Conservation (phyloP, 2,888 invertebrate genomes). For the Ochropacha duplaris region DNA sequence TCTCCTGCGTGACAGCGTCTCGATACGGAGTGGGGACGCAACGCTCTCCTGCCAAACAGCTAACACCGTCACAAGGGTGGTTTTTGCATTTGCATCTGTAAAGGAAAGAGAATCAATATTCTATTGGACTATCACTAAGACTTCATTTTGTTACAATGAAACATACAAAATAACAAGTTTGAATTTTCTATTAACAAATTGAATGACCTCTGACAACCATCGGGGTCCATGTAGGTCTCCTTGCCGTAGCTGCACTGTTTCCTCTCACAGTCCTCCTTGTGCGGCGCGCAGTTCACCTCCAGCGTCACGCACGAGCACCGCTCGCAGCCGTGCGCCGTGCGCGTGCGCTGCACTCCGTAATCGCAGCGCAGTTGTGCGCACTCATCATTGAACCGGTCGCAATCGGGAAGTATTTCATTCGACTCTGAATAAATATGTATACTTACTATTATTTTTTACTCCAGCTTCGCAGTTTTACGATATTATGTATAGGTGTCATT, state of each 20-base stretch:
- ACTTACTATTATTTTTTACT: not conserved
- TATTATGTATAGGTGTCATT: too few species aligned
- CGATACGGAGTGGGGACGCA: slow-evolving; percentile 86
- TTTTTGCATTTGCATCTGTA: slow-evolving; percentile 66
- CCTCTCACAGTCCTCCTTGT: slow-evolving; percentile 83
- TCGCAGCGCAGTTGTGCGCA: slow-evolving; percentile 87
- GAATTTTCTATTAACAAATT: not conserved
- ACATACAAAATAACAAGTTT: too few species aligned
- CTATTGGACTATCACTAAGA: too few species aligned
- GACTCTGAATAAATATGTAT: not conserved
- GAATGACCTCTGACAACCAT: slow-evolving; percentile 57
- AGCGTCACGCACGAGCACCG: slow-evolving; percentile 79
- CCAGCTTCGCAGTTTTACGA: not conserved
- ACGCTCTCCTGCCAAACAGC: slow-evolving; percentile 85
- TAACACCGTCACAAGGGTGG: slow-evolving; percentile 86
- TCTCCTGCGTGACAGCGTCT: slow-evolving; percentile 51
- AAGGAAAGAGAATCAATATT: not conserved
- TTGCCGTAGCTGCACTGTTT: slow-evolving; percentile 87
- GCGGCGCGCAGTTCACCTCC: slow-evolving; percentile 80
- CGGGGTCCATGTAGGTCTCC: slow-evolving; percentile 66
- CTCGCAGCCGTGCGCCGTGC: slow-evolving; percentile 82
- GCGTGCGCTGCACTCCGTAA: slow-evolving; percentile 86
- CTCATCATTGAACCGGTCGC: slow-evolving; percentile 64
- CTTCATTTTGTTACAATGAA: too few species aligned
- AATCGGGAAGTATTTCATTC: slow-evolving; percentile 4